Conservation (phyloP, 1,140 invertebrate genomes). For the Heliconius melpomene region DNA sequence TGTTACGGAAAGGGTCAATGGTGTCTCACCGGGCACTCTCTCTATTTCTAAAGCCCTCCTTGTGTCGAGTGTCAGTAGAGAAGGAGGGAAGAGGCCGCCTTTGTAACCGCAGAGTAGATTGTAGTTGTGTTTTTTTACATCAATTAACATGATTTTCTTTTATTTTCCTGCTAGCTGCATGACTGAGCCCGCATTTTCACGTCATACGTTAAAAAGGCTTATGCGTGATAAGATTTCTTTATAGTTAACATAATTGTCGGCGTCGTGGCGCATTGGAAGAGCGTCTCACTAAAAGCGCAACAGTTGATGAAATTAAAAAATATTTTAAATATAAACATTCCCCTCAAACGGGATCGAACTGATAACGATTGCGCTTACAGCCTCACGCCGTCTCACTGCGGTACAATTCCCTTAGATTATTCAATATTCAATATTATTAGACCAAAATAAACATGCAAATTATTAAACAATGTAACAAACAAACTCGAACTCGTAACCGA, state of each 20-base stretch:
- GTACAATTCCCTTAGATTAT: too few relatives aligned
- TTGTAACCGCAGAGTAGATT: not conserved
- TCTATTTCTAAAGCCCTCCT: slow-evolving; percentile 4
- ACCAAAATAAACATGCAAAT: slow-evolving; percentile 47
- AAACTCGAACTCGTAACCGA: slow-evolving; percentile 52
- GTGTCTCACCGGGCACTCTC: not conserved
- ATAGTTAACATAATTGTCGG: too few relatives aligned
- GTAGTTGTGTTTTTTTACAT: not conserved
- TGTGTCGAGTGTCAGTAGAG: not conserved
- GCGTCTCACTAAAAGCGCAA: too few relatives aligned
- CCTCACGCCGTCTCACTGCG: too few relatives aligned
- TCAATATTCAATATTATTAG: not conserved
- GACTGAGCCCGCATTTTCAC: too few relatives aligned
- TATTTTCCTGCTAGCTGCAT: not conserved
- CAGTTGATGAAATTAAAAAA: too few relatives aligned
- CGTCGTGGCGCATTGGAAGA: too few relatives aligned
- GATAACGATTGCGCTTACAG: too few relatives aligned
- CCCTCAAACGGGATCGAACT: too few relatives aligned
- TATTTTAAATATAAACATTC: too few relatives aligned
- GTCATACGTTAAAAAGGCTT: too few relatives aligned
- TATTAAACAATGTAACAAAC: slow-evolving; percentile 54
- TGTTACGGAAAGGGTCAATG: slow-evolving; percentile 3
- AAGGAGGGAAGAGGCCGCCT: not conserved
- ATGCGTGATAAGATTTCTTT: too few relatives aligned
- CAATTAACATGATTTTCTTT: not conserved